Conservation (phyloP, 2,888 invertebrate species). For the Himalopsyche tibetana region DNA sequence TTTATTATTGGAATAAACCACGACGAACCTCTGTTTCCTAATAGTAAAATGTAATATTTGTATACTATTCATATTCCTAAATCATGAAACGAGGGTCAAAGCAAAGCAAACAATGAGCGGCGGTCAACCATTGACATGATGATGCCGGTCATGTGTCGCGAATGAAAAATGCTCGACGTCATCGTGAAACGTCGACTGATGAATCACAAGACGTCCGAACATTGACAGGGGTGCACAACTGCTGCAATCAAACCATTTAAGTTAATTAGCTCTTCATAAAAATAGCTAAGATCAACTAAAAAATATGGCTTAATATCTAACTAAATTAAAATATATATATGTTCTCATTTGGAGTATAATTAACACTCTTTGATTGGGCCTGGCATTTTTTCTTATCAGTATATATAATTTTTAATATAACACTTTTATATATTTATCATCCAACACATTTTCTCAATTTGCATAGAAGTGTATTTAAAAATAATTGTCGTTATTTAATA, state of each 20-base stretch:
- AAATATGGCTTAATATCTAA: no score
- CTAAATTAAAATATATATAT: no score
- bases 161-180: slow-evolving; percentile 53
- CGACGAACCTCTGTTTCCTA: neutral
- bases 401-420: no score
- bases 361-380: no score
- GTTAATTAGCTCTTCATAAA: neutral
- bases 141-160: slow-evolving; percentile 47
- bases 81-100: slow-evolving; percentile 48
- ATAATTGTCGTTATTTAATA: no score
- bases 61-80: neutral
- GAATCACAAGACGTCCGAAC: slow-evolving; percentile 53
- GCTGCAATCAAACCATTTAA: slow-evolving; percentile 2
- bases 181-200: slow-evolving; percentile 44
- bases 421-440: no score
- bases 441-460: no score
- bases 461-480: no score
- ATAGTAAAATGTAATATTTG: neutral
- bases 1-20: neutral
- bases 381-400: no score
- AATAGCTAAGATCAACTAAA: neutral
- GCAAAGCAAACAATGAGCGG: slow-evolving; percentile 48
- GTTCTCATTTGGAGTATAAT: no score
- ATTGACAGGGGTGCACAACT: slow-evolving; percentile 22
- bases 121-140: slow-evolving; percentile 47